Base-by-base conservation (phyloP, 2,797 vertebrate species). In the Arctocebus calabarensis region DNA sequence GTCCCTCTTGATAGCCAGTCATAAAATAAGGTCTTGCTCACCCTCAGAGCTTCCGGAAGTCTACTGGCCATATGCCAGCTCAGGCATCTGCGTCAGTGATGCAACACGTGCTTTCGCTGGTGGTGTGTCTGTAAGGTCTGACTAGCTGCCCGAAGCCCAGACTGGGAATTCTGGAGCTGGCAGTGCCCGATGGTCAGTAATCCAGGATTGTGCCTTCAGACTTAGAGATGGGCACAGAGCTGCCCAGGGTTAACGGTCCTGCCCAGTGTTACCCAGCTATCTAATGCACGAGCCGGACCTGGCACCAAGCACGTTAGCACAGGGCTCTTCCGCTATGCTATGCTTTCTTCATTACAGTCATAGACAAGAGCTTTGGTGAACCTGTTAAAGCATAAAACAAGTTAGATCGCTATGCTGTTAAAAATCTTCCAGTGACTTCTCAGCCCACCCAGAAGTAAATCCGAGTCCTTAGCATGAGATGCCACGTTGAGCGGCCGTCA, bases 271-370 rank as follows among this genome's bases (percentile, higher is more conserved):
- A 22, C 3, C 48, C 52, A 74, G 64, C 16, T 3, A 20, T 70
- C 16, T 23, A 25, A 23, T 13, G 19, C 74, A 32, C 25, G 11
- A 55, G 5, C 57, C 64, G 12, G 57, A 17, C 5, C 13, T 7
- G 27, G 32, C 1, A 5, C 25, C 16, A 45, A 29, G 12, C 29
- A 13, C 9, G 11, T 45, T 40, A 43, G 22, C 37, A n/a, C 17
- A 2, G 1, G 19, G 8, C 45, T n/a, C 14, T 78, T 9, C 61
- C 13, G 0, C 37, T 29, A 12, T 1, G 7, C 8, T 0, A 0
- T 1, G 8, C 43, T 52, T 34, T 45, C 71, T 43, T 43, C 34
- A 40, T 43, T 25, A 8, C 7, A 8, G 82, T 77, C 55, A 40
- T 25, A 37, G 29, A 37, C 61, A 57, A 0, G 55, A 34, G 25